Percentiles rank a stretch among this genome's conserved stretches.
These are phyloP conservation scores for Xestobium rufovillosum DNA, from an alignment of 2,888 invertebrate genomes.

Conservation along the genomic window DNA sequence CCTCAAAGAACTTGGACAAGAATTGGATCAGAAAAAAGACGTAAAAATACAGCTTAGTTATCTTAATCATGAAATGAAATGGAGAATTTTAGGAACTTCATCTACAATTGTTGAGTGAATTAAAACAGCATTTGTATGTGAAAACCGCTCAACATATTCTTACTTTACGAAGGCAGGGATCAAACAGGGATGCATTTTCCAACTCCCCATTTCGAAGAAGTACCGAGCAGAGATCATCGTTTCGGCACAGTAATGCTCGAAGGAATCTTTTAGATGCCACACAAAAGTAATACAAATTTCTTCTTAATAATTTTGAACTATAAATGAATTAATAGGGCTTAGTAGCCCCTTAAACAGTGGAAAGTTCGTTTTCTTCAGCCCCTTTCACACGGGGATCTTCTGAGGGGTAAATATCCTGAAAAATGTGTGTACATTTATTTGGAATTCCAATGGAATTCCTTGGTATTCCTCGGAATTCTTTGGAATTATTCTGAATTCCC, in stretches of 20 bases:
- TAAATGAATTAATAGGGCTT: too few species aligned
- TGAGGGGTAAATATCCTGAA: too few species aligned
- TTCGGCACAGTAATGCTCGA: slow-evolving; percentile 47
- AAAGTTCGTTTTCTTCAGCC: too few species aligned
- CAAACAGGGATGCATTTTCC: slow-evolving; percentile 46
- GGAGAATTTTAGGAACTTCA: slow-evolving; percentile 52
- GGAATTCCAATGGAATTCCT: too few species aligned
- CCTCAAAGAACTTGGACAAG: slow-evolving; percentile 67
- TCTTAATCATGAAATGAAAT: slow-evolving; percentile 11
- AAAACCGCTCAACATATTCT: slow-evolving; percentile 40
- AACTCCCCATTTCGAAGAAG: slow-evolving; percentile 53
- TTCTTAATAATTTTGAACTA: slow-evolving; percentile 2
- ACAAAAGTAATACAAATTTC: slow-evolving; percentile 20
- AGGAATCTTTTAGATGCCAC: slow-evolving; percentile 47
- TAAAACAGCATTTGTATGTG: slow-evolving; percentile 62
- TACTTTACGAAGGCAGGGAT: slow-evolving; percentile 54
- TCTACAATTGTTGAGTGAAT: slow-evolving; percentile 60
- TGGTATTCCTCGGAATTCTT: too few species aligned
- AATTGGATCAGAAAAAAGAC: slow-evolving; percentile 63
- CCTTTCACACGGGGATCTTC: too few species aligned
- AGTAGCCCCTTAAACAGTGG: too few species aligned
- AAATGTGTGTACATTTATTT: too few species aligned
- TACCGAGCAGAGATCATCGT: slow-evolving; percentile 50
- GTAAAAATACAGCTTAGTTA: slow-evolving; percentile 30
- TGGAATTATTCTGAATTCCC: too few species aligned